These are phyloP conservation scores for Lepidochrysops patricia DNA, from an alignment of 2,888 invertebrate genomes.

Conservation along the genomic window DNA sequence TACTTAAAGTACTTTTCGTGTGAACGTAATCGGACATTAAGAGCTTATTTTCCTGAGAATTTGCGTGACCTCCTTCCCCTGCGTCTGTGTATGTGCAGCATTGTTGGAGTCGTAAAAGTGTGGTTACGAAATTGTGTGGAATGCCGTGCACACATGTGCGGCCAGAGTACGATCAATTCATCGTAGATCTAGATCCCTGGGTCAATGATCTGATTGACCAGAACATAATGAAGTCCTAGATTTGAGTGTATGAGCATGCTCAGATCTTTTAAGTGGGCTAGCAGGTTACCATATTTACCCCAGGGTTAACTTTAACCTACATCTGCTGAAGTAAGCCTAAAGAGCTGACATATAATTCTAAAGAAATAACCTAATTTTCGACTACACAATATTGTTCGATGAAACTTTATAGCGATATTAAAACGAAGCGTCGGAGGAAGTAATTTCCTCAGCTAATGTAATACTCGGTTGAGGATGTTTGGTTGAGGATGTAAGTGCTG, in stretches of 20 bases:
- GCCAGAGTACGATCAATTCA: background rate
- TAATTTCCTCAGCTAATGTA: background rate
- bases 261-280: too few relatives aligned
- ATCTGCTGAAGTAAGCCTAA: too few relatives aligned
- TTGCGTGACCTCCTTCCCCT: background rate
- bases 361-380: too few relatives aligned
- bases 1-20: background rate
- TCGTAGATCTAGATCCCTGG: background rate
- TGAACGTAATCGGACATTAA: background rate
- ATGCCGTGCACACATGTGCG: background rate
- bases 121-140: background rate
- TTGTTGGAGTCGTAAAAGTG: background rate
- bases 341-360: too few relatives aligned
- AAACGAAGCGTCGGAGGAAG: background rate
- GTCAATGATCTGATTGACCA: background rate
- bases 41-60: slow-evolving; percentile 1
- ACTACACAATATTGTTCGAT: background rate
- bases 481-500: background rate
- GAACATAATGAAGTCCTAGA: too few relatives aligned
- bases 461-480: background rate
- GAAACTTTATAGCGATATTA: background rate
- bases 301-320: too few relatives aligned
- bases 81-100: background rate
- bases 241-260: too few relatives aligned
- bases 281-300: too few relatives aligned